A percentile compares a stretch with the other conserved stretches of the same genome.
These are phyloP conservation scores for Dendrocincla fuliginosa DNA, from an alignment of 2,797 vertebrate species.

Conservation along the genomic window DNA sequence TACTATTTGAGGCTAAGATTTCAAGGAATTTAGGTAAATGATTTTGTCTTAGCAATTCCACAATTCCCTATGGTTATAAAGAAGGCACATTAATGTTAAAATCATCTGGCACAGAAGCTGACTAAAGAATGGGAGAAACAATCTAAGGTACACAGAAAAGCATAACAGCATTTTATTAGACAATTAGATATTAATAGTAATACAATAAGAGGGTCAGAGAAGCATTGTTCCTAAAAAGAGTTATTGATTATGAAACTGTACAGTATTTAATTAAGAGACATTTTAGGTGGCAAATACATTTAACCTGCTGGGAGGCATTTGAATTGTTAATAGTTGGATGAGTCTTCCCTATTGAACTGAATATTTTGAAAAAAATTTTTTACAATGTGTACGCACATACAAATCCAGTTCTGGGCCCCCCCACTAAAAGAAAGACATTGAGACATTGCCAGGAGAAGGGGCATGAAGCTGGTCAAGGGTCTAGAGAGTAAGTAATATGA, in stretches of 20 bases:
- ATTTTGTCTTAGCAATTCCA: neutral
- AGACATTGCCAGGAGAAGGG: neutral
- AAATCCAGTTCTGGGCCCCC: neutral
- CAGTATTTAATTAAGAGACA: neutral
- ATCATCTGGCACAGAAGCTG: neutral
- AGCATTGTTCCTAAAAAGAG: neutral
- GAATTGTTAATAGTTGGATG: neutral
- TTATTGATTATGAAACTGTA: neutral
- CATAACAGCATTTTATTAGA: neutral
- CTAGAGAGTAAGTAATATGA: neutral
- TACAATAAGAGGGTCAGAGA: neutral
- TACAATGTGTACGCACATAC: rapidly evolving
- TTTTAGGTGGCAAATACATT: neutral
- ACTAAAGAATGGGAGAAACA: neutral
- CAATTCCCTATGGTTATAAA: neutral
- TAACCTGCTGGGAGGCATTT: neutral
- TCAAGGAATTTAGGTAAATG: neutral
- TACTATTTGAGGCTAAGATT: neutral
- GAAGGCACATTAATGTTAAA: neutral
- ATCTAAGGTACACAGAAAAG: neutral
- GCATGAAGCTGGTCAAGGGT: neutral
- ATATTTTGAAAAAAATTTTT: neutral
- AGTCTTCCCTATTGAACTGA: neutral
- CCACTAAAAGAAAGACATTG: neutral
- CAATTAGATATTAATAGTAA: neutral